These are phyloP conservation scores for Papilio aristodemus DNA, from an alignment of 1,140 invertebrate genomes.

Conservation along the genomic window DNA sequence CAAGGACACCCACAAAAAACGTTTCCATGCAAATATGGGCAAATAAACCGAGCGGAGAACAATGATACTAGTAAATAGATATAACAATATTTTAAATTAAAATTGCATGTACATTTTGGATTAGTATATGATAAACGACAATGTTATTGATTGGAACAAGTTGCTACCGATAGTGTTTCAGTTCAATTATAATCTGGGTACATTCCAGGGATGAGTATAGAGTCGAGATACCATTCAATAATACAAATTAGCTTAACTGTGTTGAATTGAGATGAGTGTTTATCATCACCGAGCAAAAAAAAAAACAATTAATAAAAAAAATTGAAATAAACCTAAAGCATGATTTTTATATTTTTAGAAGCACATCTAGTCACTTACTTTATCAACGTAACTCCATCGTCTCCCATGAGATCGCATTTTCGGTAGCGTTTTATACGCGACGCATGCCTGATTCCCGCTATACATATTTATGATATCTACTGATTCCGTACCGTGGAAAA, in stretches of 20 bases:
- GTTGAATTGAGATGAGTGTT: too few species aligned
- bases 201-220: too few species aligned
- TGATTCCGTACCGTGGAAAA: constrained; percentile 57
- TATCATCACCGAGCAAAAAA: too few species aligned
- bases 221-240: too few species aligned
- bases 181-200: too few species aligned
- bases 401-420: constrained; percentile 75
- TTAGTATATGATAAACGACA: too few species aligned
- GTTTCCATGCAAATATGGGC: constrained; percentile 78
- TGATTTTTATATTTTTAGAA: not conserved
- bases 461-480: constrained; percentile 77
- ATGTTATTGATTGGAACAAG: not conserved
- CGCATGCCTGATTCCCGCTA: constrained; percentile 77
- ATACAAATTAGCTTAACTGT: too few species aligned
- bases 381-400: constrained; percentile 40
- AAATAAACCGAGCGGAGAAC: constrained; percentile 73
- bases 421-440: constrained; percentile 73
- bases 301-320: too few species aligned
- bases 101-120: too few species aligned
- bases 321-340: not conserved
- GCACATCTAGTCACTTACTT: not conserved
- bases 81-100: constrained; percentile 12
- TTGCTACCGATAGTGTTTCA: not conserved
- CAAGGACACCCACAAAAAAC: constrained; percentile 76
- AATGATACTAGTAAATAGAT: constrained; percentile 40